Evolutionary conservation across 1,140 invertebrate species (phyloP), one percentile per base, ranked within the genome.

Genomic region (Coboldia fuscipes): DNA sequence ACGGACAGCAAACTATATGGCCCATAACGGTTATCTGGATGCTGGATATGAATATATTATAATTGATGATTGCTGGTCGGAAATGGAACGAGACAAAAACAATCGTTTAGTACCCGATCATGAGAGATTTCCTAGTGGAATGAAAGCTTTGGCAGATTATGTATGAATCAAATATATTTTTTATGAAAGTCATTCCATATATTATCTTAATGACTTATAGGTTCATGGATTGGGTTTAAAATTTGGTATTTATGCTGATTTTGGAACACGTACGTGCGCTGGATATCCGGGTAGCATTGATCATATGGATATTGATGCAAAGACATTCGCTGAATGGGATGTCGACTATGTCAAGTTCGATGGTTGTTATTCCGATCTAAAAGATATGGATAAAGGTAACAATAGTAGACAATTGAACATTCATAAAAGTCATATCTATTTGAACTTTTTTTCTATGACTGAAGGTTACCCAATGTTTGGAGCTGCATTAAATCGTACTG

Each of bases 291-390:
- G 85, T 9, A 76, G 75, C 39, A 54, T 80, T 8, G 68, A 70
- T 17, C 64, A 80, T 43, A 62, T 86, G 52, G 58, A 74, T 42
- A 44, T 62, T n/a, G 85, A 89, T 58, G 79, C 82, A 0, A 46
- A 77, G 31, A 81, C 79, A 3, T 89, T 89, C 57, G 82, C 77
- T 14, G 68, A 75, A 17, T 92, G 86, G 86, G 73, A 72, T 16
- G 77, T 88, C 0, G 85, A 92, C 55, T 85, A 85, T 50, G 65
- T 92, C 0, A 92, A 92, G 58, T 47, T 92, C 33, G 85, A 92
- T 56, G 84, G 82, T 0, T 92, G 85, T 47, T 67, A 84, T 58
- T 61, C 80, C 6, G 65, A 79, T 31, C 47, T 66, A 4, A 49
- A 50, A 1, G 56, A 57, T 30, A 65, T 68, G 65, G 61, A 63